Evolutionary conservation across 2,888 invertebrate species (phyloP).

Genomic region (Meteorus cinctellus): DNA sequence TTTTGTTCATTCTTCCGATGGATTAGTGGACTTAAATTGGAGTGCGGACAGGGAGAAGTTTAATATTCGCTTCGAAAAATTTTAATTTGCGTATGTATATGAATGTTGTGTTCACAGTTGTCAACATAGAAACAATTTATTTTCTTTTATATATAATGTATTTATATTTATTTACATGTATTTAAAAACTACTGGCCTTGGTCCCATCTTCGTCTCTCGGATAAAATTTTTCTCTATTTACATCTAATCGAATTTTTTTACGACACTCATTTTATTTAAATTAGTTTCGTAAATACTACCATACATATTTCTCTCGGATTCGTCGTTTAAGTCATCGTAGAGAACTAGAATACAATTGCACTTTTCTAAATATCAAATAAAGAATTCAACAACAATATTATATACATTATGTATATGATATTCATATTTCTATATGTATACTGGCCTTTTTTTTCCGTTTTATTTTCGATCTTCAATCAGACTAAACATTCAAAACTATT

Average conservation of each 20-base stretch:
- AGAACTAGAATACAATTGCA: slow-evolving; percentile 18
- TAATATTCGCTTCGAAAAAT: neutral
- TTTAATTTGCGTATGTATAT: slow-evolving; percentile 1
- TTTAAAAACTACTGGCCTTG: slow-evolving; percentile 41
- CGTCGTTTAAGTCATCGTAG: neutral
- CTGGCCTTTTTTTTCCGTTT: neutral
- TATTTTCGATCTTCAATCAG: neutral
- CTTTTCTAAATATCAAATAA: slow-evolving; percentile 9
- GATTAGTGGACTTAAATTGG: neutral
- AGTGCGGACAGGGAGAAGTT: neutral
- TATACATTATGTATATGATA: neutral
- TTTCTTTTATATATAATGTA: slow-evolving; percentile 9
- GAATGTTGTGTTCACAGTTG: neutral
- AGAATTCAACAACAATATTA: neutral
- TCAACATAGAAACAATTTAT: slow-evolving; percentile 8
- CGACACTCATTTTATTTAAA: neutral
- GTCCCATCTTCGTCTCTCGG: slow-evolving; percentile 25
- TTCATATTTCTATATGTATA: neutral
- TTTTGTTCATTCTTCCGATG: slow-evolving; percentile 24
- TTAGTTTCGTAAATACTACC: slow-evolving; percentile 1
- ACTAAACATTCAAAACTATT: neutral
- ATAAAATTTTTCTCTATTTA: slow-evolving; percentile 14
- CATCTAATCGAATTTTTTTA: neutral
- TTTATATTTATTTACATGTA: neutral
- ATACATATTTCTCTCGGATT: neutral